A percentile compares a stretch with the other conserved stretches of the same genome.
phyloP scores from a whole-genome alignment of 2,797 vertebrate genomes.

The Spheniscus humboldti region DNA sequence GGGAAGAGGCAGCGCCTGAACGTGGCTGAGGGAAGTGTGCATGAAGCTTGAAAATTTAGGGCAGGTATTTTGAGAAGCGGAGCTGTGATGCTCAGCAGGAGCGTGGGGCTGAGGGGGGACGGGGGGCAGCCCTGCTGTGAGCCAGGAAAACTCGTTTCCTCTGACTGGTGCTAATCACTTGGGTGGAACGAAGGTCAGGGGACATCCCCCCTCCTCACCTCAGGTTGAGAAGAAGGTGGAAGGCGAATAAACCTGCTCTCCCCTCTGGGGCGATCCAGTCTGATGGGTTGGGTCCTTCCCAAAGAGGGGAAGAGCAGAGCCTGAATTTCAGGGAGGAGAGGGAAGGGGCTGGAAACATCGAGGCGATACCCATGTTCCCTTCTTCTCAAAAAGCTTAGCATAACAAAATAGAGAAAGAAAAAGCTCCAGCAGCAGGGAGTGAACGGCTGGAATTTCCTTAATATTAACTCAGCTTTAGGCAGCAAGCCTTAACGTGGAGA shows the following conservation, averaged over 20 bases:
- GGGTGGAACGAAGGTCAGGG: background rate
- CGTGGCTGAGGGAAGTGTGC: background rate
- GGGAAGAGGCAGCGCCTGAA: background rate
- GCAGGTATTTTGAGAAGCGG: background rate
- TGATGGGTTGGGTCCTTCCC: background rate
- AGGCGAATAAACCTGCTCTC: background rate
- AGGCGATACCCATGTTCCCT: background rate
- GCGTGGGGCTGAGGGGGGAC: fast-evolving
- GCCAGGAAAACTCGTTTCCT: background rate
- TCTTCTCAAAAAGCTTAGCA: constrained; percentile 40
- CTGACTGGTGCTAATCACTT: background rate
- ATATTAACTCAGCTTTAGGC: constrained; percentile 53
- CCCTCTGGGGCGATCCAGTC: background rate
- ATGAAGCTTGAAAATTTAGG: background rate
- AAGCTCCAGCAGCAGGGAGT: constrained; percentile 59
- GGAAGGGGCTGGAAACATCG: background rate
- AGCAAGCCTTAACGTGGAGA: constrained; percentile 15
- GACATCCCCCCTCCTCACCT: background rate
- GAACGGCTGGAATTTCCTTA: constrained; percentile 60
- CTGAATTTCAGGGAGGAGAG: background rate
- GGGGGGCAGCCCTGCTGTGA: background rate
- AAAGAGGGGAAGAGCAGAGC: background rate
- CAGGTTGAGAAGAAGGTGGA: background rate
- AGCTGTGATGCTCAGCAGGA: background rate
- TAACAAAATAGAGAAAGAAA: constrained; percentile 61